Conservation (phyloP, 1,140 invertebrate genomes). For the Drosophila setifemur region DNA sequence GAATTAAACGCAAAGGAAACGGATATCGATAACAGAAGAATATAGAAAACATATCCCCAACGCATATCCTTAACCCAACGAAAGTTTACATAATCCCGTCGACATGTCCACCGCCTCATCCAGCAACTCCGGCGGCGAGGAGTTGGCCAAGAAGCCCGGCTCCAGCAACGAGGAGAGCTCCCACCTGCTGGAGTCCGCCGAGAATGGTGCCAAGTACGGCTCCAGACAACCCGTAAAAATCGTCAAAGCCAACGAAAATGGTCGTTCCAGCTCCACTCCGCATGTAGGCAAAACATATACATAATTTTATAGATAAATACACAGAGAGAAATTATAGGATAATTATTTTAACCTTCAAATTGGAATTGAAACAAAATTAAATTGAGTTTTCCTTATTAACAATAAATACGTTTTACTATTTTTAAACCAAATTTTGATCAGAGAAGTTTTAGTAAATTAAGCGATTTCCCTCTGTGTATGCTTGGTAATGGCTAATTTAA, state of each 20-base stretch:
- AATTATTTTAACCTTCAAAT: not conserved
- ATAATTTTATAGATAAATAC: not conserved
- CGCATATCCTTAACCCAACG: constrained; percentile 27
- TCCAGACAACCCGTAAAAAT: constrained; percentile 78
- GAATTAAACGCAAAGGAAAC: not conserved
- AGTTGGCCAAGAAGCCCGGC: constrained; percentile 46
- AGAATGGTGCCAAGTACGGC: constrained; percentile 75
- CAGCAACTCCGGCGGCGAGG: constrained; percentile 59
- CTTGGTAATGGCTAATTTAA: not conserved
- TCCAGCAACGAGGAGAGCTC: constrained; percentile 73
- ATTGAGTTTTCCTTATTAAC: not conserved
- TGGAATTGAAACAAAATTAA: not conserved
- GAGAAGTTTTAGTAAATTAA: too few relatives aligned
- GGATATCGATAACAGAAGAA: constrained; percentile 1
- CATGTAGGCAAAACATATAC: constrained; percentile 40
- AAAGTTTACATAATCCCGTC: constrained; percentile 47
- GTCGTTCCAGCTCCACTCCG: constrained; percentile 25
- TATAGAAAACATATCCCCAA: constrained; percentile 59
- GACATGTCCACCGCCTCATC: constrained; percentile 70
- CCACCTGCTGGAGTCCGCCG: constrained; percentile 73
- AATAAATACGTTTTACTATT: too few relatives aligned
- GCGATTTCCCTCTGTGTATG: constrained; percentile 1
- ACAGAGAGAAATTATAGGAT: not conserved
- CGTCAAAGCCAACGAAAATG: constrained; percentile 60
- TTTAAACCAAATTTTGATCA: too few relatives aligned